Percentiles rank a stretch among this genome's conserved stretches.
Evolutionary conservation across 1,140 invertebrate genomes (phyloP).

Genomic region (Macrostomum lignano): DNA sequence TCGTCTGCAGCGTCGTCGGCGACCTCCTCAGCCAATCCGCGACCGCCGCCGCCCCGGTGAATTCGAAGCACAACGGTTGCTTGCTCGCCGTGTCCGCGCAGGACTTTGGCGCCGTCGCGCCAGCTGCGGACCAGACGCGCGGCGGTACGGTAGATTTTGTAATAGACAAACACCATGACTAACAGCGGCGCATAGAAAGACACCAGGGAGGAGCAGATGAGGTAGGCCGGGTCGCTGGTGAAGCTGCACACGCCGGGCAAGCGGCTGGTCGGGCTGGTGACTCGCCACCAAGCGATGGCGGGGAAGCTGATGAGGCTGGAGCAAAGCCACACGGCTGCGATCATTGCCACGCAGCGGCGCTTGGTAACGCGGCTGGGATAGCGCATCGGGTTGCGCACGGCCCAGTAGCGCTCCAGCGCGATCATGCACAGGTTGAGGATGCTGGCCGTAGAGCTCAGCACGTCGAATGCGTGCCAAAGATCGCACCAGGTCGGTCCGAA

Average conservation of each 20-base stretch:
- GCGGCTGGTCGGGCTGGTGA: too few species aligned
- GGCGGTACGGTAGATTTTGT: slow-evolving; percentile 6
- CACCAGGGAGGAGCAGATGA: slow-evolving; percentile 42
- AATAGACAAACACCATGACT: slow-evolving; percentile 9
- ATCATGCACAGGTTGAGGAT: slow-evolving; percentile 85
- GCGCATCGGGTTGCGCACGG: slow-evolving; percentile 84
- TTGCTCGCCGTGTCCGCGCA: too few species aligned
- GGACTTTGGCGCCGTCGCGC: slow-evolving; percentile 4
- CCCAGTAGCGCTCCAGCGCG: slow-evolving; percentile 41
- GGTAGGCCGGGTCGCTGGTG: slow-evolving; percentile 59
- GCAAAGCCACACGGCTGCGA: slow-evolving; percentile 62
- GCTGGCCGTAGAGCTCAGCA: slow-evolving; percentile 77
- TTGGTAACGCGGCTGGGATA: slow-evolving; percentile 77
- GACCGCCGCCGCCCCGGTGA: too few species aligned
- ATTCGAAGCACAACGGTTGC: too few species aligned
- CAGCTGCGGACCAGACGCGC: slow-evolving; percentile 1
- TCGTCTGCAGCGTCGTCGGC: too few species aligned
- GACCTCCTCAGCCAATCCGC: too few species aligned
- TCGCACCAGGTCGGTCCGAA: slow-evolving; percentile 69
- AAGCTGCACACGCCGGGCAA: slow-evolving; percentile 29
- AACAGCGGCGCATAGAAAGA: slow-evolving; percentile 9
- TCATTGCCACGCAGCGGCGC: slow-evolving; percentile 60
- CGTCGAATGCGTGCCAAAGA: slow-evolving; percentile 80
- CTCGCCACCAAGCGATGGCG: slow-evolving; percentile 69
- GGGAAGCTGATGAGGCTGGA: slow-evolving; percentile 73